Evolutionary conservation across 2,113 vertebrate genomes (phyloP), one percentile per base, ranked within the genome.

Genomic region (Scomber colias): DNA sequence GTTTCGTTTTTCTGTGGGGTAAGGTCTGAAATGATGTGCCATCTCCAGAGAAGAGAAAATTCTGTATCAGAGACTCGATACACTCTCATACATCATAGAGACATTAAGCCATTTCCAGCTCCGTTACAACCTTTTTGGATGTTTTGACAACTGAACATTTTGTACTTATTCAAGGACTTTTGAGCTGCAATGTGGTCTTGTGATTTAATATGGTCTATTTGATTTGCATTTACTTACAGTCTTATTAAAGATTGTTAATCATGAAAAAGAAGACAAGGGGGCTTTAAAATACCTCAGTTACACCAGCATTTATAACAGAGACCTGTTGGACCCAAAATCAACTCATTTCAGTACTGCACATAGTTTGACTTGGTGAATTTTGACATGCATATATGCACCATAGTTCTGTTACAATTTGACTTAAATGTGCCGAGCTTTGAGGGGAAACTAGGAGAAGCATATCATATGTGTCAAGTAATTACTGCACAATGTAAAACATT

Each of bases 21-120:
- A 81, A 50, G 30, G 53, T 72, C 24, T 65, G 30, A 53, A 61
- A 81, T 75, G 46, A 70, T 67, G 30, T 60, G 56, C 13, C 19
- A 30, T 86, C 67, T 67, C 50, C 51, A 62, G 68, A 60, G 50
- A 44, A 78, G 10, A 66, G 30, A 50, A 13, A 69, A 66, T 81
- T 57, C 14, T 70, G 49, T 64, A 31, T 60, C 21, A 1, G 31
- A 64, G 45, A n/a, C 46, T 50, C 21, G 31, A 11, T 7, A 75
- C 50, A 70, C 40, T 45, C 3, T 35, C 40, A 27, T 27, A 27
- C 24, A 27, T 67, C 54, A 53, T 74, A 15, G 30, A 71, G 9
- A 5, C 11, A 61, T 31, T 53, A 19, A 61, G 12, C 6, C 5
- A 11, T 64, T 60, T 60, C 13, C 16, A 21, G 10, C 8, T 64